Conservation (phyloP, 2,888 invertebrate genomes). For the Chrysolina haemoptera region DNA sequence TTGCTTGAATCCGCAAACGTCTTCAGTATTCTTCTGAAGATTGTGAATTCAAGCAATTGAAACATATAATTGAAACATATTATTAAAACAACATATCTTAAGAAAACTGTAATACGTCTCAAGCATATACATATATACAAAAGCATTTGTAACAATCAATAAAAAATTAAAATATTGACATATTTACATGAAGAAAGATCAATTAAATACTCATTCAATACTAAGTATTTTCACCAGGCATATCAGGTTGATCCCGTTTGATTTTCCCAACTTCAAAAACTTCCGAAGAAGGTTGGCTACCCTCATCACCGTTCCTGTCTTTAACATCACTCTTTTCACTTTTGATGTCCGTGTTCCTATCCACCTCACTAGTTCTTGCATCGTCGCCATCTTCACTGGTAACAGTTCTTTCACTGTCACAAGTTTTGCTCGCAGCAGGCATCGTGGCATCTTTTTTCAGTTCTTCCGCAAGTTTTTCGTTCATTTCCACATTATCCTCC, state of each 20-base stretch:
- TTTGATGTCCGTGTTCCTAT: constrained; percentile 2
- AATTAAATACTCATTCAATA: constrained; percentile 33
- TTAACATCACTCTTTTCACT: constrained; percentile 32
- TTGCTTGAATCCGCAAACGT: too few relatives aligned
- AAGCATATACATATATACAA: constrained; percentile 52
- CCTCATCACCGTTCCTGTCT: constrained; percentile 25
- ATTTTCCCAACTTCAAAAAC: constrained; percentile 5
- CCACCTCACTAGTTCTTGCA: neutral
- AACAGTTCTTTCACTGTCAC: constrained; percentile 36
- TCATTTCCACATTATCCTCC: constrained; percentile 56
- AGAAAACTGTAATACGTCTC: constrained; percentile 53
- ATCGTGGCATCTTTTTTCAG: constrained; percentile 42
- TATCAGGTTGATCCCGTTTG: constrained; percentile 29
- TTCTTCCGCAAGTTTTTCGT: constrained; percentile 51
- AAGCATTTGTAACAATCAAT: constrained; percentile 40
- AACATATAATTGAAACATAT: too few relatives aligned
- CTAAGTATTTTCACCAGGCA: constrained; percentile 46
- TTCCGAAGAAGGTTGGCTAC: neutral
- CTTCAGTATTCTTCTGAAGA: too few relatives aligned
- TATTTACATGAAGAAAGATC: constrained; percentile 40
- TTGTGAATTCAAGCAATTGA: too few relatives aligned
- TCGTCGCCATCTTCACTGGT: constrained; percentile 34
- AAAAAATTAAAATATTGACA: constrained; percentile 44
- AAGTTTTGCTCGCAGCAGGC: neutral
- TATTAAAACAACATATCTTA: constrained; percentile 37